A percentile compares a stretch with the other conserved stretches of the same genome.
Evolutionary conservation across 2,888 invertebrate genomes (phyloP).

Genomic region (Lasioglossum vierecki): DNA sequence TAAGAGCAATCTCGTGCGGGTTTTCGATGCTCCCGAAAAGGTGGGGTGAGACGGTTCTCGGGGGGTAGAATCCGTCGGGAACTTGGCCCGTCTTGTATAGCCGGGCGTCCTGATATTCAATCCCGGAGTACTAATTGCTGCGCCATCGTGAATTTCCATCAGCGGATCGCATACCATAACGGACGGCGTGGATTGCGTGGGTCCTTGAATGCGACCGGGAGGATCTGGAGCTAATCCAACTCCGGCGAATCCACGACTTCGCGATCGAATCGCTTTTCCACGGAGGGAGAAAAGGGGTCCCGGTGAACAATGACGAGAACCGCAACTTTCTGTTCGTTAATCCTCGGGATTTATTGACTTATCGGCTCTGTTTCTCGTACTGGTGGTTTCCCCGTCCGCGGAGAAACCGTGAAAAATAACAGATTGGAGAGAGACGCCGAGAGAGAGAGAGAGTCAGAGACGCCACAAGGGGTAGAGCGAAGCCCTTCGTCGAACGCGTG

Average conservation of each 20-base stretch:
- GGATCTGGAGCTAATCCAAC: constrained; percentile 26
- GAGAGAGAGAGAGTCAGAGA: not conserved
- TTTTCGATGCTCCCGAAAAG: constrained; percentile 25
- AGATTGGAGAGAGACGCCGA: not conserved
- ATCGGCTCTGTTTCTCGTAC: constrained; percentile 17
- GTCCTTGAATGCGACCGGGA: constrained; percentile 5
- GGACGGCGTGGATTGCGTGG: constrained; percentile 18
- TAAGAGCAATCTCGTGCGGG: constrained; percentile 32
- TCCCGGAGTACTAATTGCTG: constrained; percentile 42
- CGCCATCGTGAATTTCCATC: constrained; percentile 32
- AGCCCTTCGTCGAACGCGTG: constrained; percentile 46
- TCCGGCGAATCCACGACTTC: not conserved
- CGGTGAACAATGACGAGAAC: not conserved
- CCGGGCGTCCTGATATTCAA: constrained; percentile 42
- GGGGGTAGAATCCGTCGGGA: constrained; percentile 13
- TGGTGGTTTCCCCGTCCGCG: not conserved
- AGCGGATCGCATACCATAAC: constrained; percentile 11
- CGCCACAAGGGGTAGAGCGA: not conserved
- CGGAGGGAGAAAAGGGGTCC: not conserved
- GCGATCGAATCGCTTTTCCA: constrained; percentile 11
- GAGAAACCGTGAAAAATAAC: not conserved
- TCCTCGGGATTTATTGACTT: constrained; percentile 12
- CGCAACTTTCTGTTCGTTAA: constrained; percentile 15
- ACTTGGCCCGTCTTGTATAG: constrained; percentile 42
- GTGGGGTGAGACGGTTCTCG: not conserved